Evolutionary conservation across 2,888 invertebrate genomes (phyloP), one percentile per base, ranked within the genome.

Genomic region (Chloroclystis v-ata): DNA sequence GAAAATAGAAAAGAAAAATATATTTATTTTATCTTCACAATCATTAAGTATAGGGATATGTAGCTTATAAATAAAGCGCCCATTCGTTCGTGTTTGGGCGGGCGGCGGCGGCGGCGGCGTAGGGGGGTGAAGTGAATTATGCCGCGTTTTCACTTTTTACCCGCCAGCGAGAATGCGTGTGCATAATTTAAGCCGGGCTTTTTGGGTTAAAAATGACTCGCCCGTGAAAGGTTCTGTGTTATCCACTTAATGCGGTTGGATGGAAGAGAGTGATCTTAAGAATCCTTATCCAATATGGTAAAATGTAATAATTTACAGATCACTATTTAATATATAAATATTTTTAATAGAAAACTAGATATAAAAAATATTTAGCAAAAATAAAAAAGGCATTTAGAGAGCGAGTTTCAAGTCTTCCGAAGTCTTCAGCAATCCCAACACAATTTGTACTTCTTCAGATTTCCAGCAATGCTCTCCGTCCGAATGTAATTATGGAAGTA

Each of bases 101-200:
- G 35, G 6, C 7, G 1, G 43, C 7, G 28, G 8, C 10, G 0
- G 40, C 13, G 37, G 20, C 14, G 49, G 61, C 16, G 51, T 13
- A 1, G 5, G 14, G 32, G 32, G 13, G 12, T 14, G 32, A 33
- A 14, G 47, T 51, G 60, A 61, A 63, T 63, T 63, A 66, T 68
- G 73, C 71, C 64, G 64, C 67, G 66, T 69, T 74, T 75, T 73
- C 75, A 74, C 70, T 75, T 73, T 69, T 69, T 65, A 63, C 62
- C 63, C 63, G 59, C 61, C 60, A 60, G 65, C 62, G 63, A 68
- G 70, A 63, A 59, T 53, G 64, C 67, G 69, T 70, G 75, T 75
- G 74, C 76, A 77, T 76, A 72, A 74, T 77, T 75, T 70, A 73
- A 72, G 67, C 68, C 20, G 12, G 61, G 57, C 63, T 68, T 68